Conservation (phyloP, 2,113 vertebrate genomes). For the Stegastes partitus region DNA sequence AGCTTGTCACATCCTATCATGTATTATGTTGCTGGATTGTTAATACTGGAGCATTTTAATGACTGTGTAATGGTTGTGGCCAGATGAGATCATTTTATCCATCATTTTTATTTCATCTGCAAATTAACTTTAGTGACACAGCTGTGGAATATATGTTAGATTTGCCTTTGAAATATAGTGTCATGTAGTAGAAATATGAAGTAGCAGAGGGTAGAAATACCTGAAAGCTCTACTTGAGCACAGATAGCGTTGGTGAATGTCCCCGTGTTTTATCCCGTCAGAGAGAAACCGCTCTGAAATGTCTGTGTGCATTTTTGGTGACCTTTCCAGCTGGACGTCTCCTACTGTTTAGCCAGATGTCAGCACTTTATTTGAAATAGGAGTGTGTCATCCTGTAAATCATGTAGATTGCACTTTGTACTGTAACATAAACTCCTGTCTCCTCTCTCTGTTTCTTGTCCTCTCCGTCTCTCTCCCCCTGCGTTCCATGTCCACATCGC, state of each 20-base stretch:
- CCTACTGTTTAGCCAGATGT: slow-evolving; percentile 64
- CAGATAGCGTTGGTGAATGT: slow-evolving; percentile 4
- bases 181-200: too few species aligned
- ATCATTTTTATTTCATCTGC: background rate
- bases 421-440: slow-evolving; percentile 70
- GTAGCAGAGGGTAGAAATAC: background rate
- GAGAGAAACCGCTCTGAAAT: slow-evolving; percentile 30
- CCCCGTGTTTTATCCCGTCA: slow-evolving; percentile 14
- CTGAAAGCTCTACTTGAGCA: background rate
- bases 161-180: too few species aligned
- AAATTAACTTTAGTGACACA: background rate
- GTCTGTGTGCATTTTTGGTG: slow-evolving; percentile 40
- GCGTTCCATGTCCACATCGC: background rate
- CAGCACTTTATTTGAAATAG: slow-evolving; percentile 62
- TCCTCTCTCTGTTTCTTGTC: slow-evolving; percentile 58
- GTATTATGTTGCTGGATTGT: too few species aligned
- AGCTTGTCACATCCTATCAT: too few species aligned
- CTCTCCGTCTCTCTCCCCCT: background rate
- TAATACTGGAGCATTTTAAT: too few species aligned
- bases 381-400: slow-evolving; percentile 59
- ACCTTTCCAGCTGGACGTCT: slow-evolving; percentile 53
- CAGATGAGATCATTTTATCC: too few species aligned
- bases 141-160: too few species aligned
- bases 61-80: too few species aligned
- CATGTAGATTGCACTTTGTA: slow-evolving; percentile 41